These are phyloP conservation scores for Plagiodera versicolora DNA, from an alignment of 2,888 invertebrate genomes.

Conservation along the genomic window DNA sequence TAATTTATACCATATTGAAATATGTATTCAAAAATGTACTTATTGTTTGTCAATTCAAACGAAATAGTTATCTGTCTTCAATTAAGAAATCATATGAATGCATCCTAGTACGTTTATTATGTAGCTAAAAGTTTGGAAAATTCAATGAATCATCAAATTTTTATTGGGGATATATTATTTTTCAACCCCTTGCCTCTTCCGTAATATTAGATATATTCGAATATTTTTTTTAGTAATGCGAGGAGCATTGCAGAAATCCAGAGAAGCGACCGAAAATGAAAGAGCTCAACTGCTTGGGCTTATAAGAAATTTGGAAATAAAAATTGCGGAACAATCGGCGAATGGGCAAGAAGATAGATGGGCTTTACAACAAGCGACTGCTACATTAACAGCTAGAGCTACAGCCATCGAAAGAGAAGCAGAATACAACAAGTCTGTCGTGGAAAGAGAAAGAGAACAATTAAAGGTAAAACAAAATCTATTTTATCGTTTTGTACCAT, in stretches of 20 bases:
- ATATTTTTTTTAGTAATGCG: conserved; percentile 57
- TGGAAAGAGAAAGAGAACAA: conserved; percentile 64
- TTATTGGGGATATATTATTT: too few species aligned
- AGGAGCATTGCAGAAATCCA: conserved; percentile 59
- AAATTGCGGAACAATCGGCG: conserved; percentile 62
- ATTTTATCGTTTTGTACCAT: too few species aligned
- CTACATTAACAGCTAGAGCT: conserved; percentile 63
- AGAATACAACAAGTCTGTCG: conserved; percentile 60
- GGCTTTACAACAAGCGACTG: conserved; percentile 62
- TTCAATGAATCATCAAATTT: too few species aligned
- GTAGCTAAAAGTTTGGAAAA: too few species aligned
- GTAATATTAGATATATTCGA: not conserved
- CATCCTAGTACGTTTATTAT: too few species aligned
- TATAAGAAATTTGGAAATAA: conserved; percentile 60
- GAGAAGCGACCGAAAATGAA: conserved; percentile 61
- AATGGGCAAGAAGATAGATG: conserved; percentile 50
- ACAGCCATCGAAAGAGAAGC: conserved; percentile 65
- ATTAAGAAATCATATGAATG: too few species aligned
- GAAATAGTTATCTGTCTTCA: too few species aligned
- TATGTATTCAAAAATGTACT: too few species aligned
- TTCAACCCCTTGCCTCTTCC: too few species aligned
- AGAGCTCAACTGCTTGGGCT: conserved; percentile 59
- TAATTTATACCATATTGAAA: too few species aligned
- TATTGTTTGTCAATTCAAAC: too few species aligned
- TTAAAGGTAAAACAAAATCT: conserved; percentile 56